phyloP scores from a whole-genome alignment of 2,888 invertebrate genomes.

The Coenonympha arcania region DNA sequence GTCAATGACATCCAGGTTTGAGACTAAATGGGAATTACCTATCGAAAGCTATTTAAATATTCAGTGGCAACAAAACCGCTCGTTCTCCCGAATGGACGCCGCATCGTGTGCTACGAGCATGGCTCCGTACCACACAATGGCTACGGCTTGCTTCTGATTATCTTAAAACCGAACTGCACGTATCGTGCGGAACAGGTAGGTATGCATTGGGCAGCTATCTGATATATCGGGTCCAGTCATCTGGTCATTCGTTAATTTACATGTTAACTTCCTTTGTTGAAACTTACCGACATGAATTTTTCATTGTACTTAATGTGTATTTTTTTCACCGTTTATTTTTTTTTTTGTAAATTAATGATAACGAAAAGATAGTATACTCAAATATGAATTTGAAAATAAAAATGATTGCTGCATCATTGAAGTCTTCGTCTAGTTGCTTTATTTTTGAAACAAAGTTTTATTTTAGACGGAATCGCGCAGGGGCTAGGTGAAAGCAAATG shows the following conservation, averaged over 20 bases:
- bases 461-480: too few relatives aligned
- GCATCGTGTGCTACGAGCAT: conserved; percentile 18
- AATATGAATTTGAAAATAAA: too few relatives aligned
- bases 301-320: too few relatives aligned
- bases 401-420: too few relatives aligned
- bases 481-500: too few relatives aligned
- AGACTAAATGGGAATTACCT: too few relatives aligned
- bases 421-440: too few relatives aligned
- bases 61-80: conserved; percentile 10
- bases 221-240: conserved; percentile 12
- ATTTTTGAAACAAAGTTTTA: too few relatives aligned
- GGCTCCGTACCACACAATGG: conserved; percentile 22
- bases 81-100: conserved; percentile 17
- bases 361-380: too few relatives aligned
- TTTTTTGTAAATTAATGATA: too few relatives aligned
- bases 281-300: neutral
- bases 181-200: conserved; percentile 17
- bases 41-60: neutral
- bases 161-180: conserved; percentile 27
- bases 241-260: conserved; percentile 11
- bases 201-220: conserved; percentile 18
- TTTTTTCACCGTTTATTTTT: too few relatives aligned
- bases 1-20: too few relatives aligned
- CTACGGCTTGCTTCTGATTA: conserved; percentile 36
- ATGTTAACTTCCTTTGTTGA: conserved; percentile 3